Conservation (phyloP, 2,888 invertebrate species). For the Augiades crinisus region DNA sequence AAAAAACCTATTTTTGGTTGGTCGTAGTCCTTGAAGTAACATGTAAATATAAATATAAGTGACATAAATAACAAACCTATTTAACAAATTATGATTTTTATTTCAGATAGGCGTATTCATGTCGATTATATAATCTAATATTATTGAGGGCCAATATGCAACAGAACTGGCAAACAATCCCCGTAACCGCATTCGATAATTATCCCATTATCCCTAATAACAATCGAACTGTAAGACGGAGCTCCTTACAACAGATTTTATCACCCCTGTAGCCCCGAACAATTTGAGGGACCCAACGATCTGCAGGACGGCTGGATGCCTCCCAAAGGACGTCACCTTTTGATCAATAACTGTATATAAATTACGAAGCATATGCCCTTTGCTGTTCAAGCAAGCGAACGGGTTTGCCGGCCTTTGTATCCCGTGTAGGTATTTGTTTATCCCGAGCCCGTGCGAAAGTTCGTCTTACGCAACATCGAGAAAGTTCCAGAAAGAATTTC, state of each 20-base stretch:
- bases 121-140: too few species aligned
- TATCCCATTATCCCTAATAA: constrained; percentile 55
- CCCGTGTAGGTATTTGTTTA: constrained; percentile 44
- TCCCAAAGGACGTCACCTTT: constrained; percentile 77
- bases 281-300: constrained; percentile 63
- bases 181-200: constrained; percentile 41
- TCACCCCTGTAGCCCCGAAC: constrained; percentile 68
- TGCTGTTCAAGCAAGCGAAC: constrained; percentile 67
- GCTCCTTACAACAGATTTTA: constrained; percentile 64
- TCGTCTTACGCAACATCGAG: constrained; percentile 35
- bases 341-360: constrained; percentile 82
- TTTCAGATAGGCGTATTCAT: too few species aligned
- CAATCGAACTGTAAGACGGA: constrained; percentile 48
- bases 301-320: constrained; percentile 64
- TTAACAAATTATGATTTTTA: too few species aligned
- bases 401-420: constrained; percentile 63
- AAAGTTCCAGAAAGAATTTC: constrained; percentile 18
- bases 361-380: constrained; percentile 78
- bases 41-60: too few species aligned
- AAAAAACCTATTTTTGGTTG: too few species aligned
- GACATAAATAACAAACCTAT: too few species aligned
- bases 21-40: too few species aligned
- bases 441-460: constrained; percentile 39
- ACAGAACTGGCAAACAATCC: constrained; percentile 26
- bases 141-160: too few species aligned